Conservation (phyloP, 2,797 vertebrate genomes). For the Hippocampus kuda region DNA sequence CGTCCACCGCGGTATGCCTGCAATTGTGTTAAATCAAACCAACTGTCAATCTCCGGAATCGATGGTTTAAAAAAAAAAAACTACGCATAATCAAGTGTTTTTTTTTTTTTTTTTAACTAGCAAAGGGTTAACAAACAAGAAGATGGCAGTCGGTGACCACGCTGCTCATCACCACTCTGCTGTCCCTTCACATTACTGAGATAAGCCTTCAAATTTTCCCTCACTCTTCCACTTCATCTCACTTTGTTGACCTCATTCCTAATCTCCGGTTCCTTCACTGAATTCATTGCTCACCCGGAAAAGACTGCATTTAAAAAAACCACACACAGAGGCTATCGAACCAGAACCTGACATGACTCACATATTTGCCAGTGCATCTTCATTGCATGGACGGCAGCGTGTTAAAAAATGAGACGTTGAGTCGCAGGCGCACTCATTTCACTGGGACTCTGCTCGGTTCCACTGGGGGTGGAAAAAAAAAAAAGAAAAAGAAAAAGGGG, state of each 20-base stretch:
- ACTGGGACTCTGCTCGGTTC: conserved; percentile 6
- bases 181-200: conserved; percentile 55
- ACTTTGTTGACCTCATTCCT: conserved; percentile 48
- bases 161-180: conserved; percentile 50
- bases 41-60: not conserved
- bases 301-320: not conserved
- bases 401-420: conserved; percentile 8
- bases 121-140: conserved; percentile 39
- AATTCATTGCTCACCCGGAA: conserved; percentile 18
- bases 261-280: conserved; percentile 10
- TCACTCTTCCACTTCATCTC: conserved; percentile 43
- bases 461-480: not conserved
- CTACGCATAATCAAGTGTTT: not conserved
- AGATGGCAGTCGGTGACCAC: conserved; percentile 33
- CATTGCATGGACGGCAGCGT: conserved; percentile 1
- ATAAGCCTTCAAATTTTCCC: conserved; percentile 49
- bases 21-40: not conserved
- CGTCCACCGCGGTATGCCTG: not conserved
- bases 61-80: not conserved
- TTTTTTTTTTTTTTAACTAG: not conserved
- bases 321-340: not conserved
- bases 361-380: conserved; percentile 3
- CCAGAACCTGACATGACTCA: conserved; percentile 1
- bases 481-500: not conserved
- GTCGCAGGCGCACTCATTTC: not conserved